Base-by-base conservation (phyloP, 2,888 invertebrate genomes). In the Tenthredo mesomela region DNA sequence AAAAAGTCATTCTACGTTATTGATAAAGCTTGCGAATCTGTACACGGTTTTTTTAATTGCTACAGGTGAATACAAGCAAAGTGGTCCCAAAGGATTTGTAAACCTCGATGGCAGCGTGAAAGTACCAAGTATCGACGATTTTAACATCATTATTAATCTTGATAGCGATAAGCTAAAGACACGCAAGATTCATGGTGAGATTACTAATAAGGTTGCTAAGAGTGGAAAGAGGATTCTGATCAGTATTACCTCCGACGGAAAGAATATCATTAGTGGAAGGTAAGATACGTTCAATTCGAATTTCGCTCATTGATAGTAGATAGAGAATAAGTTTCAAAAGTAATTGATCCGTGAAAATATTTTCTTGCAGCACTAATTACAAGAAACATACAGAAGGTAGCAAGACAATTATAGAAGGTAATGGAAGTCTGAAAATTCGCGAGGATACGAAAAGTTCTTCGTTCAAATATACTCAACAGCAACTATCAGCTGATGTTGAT, bases 351-450 rank as follows among this genome's bases (percentile, higher is more conserved):
- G 25, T 21, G 12, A 61, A 6, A 21, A 86, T 85, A 9, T 73
- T 43, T 87, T 82, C 87, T 89, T 89, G 1, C 88, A 96, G 95
- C 90, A 96, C 96, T 1, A 95, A 95, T 6, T 97, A 96, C 92
- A 95, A 95, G 86, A 95, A 96, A 86, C 96, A 96, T 87, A 95
- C 96, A 85, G 96, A 97, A 91, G 93, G 92, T 77, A 95, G 95
- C 18, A 97, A 97, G 91, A 94, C 95, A 82, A 96, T 96, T 84
- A 94, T 97, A 9, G 97, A 97, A 91, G 97, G 97, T 0, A 96
- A 95, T 9, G 97, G 97, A 0, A 95, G 95, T 65, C 94, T 97
- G 21, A 96, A 96, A 89, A 94, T 96, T n/a, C 95, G 95, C 84
- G 96, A 96, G 1, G 95, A 96, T 84, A 94, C 95, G 85, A 95